Percentiles rank a stretch among this genome's conserved stretches.
Evolutionary conservation across 2,797 vertebrate species (phyloP).

Genomic region (Mionectes olivaceus): DNA sequence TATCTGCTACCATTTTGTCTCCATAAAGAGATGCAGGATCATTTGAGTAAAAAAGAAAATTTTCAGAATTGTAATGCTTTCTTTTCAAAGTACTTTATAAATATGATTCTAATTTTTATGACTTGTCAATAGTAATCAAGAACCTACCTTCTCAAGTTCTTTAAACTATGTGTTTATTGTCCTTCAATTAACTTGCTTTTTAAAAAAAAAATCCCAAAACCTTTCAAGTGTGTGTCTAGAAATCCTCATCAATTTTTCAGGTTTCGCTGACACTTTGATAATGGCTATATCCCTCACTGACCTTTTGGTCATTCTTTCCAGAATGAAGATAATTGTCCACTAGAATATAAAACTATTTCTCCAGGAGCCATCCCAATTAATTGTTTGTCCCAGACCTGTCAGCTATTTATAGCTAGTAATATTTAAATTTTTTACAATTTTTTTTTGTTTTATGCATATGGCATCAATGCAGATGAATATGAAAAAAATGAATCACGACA

Average conservation of each 20-base stretch:
- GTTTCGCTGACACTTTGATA: background rate
- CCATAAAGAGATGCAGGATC: background rate
- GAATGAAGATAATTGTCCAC: background rate
- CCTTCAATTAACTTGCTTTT: rapidly evolving
- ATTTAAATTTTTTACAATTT: background rate
- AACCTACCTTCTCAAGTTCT: background rate
- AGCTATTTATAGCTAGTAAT: background rate
- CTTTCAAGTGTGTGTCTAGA: background rate
- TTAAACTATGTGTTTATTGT: background rate
- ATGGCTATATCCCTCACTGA: background rate
- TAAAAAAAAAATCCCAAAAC: background rate
- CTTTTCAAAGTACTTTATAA: background rate
- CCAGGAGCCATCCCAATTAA: background rate
- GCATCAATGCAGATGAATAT: background rate
- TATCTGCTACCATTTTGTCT: background rate
- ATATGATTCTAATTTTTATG: background rate
- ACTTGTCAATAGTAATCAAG: background rate
- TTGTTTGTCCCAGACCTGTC: background rate
- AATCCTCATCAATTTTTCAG: background rate
- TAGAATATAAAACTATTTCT: background rate
- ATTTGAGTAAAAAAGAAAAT: background rate
- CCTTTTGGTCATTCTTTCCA: background rate
- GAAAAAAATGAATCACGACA: background rate
- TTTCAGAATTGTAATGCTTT: background rate
- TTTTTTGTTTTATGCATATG: background rate